Evolutionary conservation across 2,113 vertebrate species (phyloP), one percentile per base, ranked within the genome.

Genomic region (Tamias sibiricus): DNA sequence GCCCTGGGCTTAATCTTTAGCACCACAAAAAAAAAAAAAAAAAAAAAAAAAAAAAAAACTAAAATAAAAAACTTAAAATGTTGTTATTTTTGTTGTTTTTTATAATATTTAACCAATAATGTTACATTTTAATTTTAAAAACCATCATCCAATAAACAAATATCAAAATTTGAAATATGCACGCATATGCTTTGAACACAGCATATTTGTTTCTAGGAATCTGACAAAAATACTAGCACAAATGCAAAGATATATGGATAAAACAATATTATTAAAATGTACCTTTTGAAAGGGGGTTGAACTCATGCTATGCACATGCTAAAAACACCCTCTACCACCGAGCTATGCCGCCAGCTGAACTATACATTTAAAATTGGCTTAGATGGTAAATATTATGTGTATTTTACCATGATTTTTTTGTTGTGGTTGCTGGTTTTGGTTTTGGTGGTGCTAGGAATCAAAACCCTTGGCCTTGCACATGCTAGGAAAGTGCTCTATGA

Each of bases 91-190:
- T 86, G 69, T 79, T 79, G 85, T 79, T 44, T 24, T 95, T 96
- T 95, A 57, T 88, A 95, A 91, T 88, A 96, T 19, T 88, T 74
- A 97, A 77, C 49, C 40, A 93, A 59, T 52, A 91, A 59, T 52
- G 13, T 57, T 94, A 90, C 49, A 87, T 71, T 91, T 96, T 79
- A 90, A 92, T 52, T 91, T 95, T 75, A 88, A 94, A 94, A 96
- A 80, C 47, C 35, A 91, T 90, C 77, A 49, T 57, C 54, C 40
- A 90, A 80, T 40, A 94, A 88, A 68, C 52, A 96, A 95, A 87
- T 62, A 88, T 71, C 72, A 90, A 97, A 92, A 83, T 90, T 57
- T 94, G 32, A 84, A 90, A 90, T 47, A 66, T 32, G 94, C n/a
- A 44, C 83, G 94, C n/a, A 44, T 84, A 82, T 75, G 64, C 49